Evolutionary conservation across 64 coral and sea anemone species (phyloP), one percentile per base, ranked within the genome.

Genomic region (Exaiptasia diaphana): DNA sequence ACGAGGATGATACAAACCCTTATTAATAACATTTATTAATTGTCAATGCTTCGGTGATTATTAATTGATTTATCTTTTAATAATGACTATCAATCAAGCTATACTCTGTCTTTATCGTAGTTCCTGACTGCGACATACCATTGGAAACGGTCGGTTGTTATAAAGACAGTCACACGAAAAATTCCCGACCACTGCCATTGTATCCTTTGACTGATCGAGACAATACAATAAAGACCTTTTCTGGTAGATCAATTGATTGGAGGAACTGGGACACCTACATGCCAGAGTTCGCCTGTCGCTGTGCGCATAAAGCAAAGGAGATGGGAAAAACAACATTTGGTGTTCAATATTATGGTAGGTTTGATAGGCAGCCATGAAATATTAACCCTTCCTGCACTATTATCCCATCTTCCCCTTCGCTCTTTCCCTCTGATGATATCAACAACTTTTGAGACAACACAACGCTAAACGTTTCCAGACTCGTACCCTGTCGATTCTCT

Each of bases 121-220:
- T 53, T 32, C 50, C 91, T 32, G 41, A 86, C 6, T 93, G 91
- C 42, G 91, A 78, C 39, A 0, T 88, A 17, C 60, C 74, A 13
- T 83, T 93, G 27, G 91, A 93, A 79, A 88, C 75, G 40, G n/a
- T 93, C 8, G 91, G 91, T 9, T 93, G 91, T 30, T 93, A 53
- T 64, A 62, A 20, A 38, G 91, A 93, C 38, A 50, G 74, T 7
- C 85, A 88, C 40, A 48, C 30, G 22, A 53, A 30, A 36, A 46
- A 7, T 13, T 52, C 91, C 13, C 80, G 85, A 4, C 91, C 91
- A 8, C 52, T 93, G 1, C 85, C 91, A 22, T 52, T 78, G 20
- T 93, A 88, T 53, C 60, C 72, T 3, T 50, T 93, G 74, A 76
- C 91, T 17, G 91, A 93, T 56, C 85, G 91, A 52, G 21, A 35